Percentiles rank a stretch among this genome's conserved stretches.
phyloP scores from a whole-genome alignment of 2,888 invertebrate genomes.

The Synergus umbraculus region DNA sequence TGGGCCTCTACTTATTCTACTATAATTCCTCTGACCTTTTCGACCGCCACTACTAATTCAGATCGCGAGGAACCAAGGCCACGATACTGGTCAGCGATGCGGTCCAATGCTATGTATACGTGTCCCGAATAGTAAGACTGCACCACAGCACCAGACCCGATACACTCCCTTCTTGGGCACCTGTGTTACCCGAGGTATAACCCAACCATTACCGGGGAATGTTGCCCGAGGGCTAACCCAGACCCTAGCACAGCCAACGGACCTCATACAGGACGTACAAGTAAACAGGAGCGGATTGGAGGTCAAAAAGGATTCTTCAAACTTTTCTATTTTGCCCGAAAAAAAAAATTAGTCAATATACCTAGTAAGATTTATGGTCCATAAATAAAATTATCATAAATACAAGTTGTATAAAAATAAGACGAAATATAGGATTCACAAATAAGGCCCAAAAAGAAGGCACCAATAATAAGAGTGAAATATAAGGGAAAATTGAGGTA shows the following conservation, averaged over 20 bases:
- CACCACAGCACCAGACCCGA: neutral
- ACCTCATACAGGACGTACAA: slow-evolving; percentile 49
- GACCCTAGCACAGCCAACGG: slow-evolving; percentile 64
- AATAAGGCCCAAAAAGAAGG: too few species aligned
- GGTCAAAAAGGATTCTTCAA: neutral
- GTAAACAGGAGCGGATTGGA: slow-evolving; percentile 44
- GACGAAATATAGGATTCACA: too few species aligned
- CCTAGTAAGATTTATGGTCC: too few species aligned
- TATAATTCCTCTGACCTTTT: slow-evolving; percentile 46
- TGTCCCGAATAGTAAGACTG: slow-evolving; percentile 4
- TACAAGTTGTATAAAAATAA: too few species aligned
- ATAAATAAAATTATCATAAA: too few species aligned
- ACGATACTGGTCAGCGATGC: neutral
- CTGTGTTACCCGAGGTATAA: slow-evolving; percentile 76
- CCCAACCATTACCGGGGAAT: slow-evolving; percentile 75
- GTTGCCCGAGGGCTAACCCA: slow-evolving; percentile 74
- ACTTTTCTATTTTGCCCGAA: neutral
- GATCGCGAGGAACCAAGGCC: slow-evolving; percentile 31
- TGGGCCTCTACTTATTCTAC: neutral
- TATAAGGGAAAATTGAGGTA: neutral
- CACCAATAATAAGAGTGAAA: too few species aligned
- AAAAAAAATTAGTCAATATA: neutral
- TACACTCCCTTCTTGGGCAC: slow-evolving; percentile 62
- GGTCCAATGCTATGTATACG: neutral
- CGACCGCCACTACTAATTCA: neutral